Evolutionary conservation across 2,797 vertebrate genomes (phyloP).

Genomic region (Acrossocheilus wenchowensis): DNA sequence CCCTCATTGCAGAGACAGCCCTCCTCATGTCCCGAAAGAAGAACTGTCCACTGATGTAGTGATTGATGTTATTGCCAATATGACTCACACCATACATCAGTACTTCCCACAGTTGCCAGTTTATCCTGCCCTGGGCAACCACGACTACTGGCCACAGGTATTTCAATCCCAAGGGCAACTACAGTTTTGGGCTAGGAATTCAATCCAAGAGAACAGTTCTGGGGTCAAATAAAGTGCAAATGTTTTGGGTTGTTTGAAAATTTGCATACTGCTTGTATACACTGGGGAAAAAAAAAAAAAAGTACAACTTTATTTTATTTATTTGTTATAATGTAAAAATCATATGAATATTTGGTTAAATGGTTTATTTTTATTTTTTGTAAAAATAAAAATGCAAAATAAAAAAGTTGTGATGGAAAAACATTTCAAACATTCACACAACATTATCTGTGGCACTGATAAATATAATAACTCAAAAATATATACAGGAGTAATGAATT

Average conservation of each 20-base stretch:
- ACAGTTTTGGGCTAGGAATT: background rate
- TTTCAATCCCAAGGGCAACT: background rate
- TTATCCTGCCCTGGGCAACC: constrained; percentile 94
- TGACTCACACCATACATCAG: constrained; percentile 85
- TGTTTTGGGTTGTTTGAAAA: background rate
- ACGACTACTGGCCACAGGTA: constrained; percentile 98
- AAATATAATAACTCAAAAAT: too few relatives aligned
- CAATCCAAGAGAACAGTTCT: background rate
- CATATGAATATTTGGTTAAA: background rate
- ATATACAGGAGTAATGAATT: background rate
- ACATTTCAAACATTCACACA: background rate
- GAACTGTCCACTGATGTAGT: constrained; percentile 89
- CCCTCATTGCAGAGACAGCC: constrained; percentile 85
- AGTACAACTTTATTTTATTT: too few relatives aligned
- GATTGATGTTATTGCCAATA: constrained; percentile 88
- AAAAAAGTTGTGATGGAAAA: background rate
- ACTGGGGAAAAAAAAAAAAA: too few relatives aligned
- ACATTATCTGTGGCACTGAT: background rate
- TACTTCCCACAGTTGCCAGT: constrained; percentile 87
- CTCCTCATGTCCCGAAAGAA: constrained; percentile 86
- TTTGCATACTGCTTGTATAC: background rate
- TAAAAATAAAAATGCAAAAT: too few relatives aligned
- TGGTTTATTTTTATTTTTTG: background rate
- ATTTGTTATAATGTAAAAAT: too few relatives aligned
- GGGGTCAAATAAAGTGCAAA: background rate